Conservation (phyloP, 1,140 invertebrate species). For the Diachasma alloeum region DNA sequence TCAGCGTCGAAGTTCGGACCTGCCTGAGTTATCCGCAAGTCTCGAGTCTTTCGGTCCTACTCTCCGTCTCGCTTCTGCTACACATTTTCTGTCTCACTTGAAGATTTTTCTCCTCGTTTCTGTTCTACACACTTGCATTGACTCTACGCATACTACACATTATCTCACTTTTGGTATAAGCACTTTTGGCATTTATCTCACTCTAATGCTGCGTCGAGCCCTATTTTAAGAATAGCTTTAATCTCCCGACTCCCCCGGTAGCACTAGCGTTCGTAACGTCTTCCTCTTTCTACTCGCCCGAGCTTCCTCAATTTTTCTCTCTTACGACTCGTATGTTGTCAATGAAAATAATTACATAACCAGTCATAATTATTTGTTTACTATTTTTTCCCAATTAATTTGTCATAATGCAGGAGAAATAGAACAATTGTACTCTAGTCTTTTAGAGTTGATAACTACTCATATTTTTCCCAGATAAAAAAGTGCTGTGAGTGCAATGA, state of each 20-base stretch:
- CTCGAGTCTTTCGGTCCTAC: constrained; percentile 15
- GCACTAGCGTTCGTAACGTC: constrained; percentile 14
- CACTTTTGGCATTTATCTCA: background rate
- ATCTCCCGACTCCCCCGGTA: constrained; percentile 41
- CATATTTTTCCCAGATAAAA: too few relatives aligned
- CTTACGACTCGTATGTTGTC: background rate
- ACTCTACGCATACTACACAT: background rate
- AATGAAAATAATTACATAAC: background rate
- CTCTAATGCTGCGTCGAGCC: constrained; percentile 32
- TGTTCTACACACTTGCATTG: constrained; percentile 6
- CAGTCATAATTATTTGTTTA: background rate
- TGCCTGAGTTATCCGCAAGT: constrained; percentile 54
- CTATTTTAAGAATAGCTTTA: constrained; percentile 60
- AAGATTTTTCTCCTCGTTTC: constrained; percentile 40
- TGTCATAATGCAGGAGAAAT: background rate
- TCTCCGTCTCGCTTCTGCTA: background rate
- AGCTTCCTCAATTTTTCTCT: constrained; percentile 14
- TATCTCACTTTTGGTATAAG: constrained; percentile 12
- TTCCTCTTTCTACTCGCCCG: constrained; percentile 31
- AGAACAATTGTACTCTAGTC: too few relatives aligned
- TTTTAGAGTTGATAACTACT: too few relatives aligned
- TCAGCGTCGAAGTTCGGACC: constrained; percentile 49
- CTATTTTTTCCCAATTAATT: background rate
- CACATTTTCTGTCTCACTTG: constrained; percentile 8
- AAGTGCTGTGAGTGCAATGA: too few relatives aligned